Evolutionary conservation across 2,888 invertebrate genomes (phyloP).

Genomic region (Mimas tiliae): DNA sequence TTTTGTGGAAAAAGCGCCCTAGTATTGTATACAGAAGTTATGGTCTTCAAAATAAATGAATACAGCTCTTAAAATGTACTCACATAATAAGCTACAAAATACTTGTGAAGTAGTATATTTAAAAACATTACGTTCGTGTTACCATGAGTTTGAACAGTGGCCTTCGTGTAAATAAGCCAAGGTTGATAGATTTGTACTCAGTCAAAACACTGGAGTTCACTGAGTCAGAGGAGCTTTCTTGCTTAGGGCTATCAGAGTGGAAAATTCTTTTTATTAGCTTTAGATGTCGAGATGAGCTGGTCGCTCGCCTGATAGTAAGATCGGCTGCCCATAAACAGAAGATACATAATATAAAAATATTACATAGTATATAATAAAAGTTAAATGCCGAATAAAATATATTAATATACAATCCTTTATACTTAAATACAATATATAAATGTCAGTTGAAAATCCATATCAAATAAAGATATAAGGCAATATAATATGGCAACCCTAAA

Average conservation of each 20-base stretch:
- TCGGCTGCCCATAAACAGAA: no score
- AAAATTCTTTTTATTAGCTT: background rate
- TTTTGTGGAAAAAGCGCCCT: no score
- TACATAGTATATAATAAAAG: no score
- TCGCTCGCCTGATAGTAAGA: no score
- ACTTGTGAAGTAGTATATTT: conserved; percentile 14
- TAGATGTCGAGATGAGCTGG: no score
- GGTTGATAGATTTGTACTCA: conserved; percentile 12
- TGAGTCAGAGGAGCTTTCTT: conserved; percentile 15
- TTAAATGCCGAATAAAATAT: no score
- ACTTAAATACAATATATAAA: no score
- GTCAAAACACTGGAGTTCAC: background rate
- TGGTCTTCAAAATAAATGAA: background rate
- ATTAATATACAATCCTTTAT: no score
- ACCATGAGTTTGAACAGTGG: background rate
- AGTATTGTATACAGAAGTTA: no score
- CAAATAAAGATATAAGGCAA: background rate
- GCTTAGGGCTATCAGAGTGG: background rate
- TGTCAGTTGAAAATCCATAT: no score
- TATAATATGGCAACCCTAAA: background rate
- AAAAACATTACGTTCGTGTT: background rate
- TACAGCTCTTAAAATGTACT: background rate
- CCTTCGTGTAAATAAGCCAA: conserved; percentile 21
- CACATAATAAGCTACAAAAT: conserved; percentile 5
- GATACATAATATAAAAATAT: no score